phyloP scores from a whole-genome alignment of 2,113 vertebrate genomes.

The Sprattus sprattus region DNA sequence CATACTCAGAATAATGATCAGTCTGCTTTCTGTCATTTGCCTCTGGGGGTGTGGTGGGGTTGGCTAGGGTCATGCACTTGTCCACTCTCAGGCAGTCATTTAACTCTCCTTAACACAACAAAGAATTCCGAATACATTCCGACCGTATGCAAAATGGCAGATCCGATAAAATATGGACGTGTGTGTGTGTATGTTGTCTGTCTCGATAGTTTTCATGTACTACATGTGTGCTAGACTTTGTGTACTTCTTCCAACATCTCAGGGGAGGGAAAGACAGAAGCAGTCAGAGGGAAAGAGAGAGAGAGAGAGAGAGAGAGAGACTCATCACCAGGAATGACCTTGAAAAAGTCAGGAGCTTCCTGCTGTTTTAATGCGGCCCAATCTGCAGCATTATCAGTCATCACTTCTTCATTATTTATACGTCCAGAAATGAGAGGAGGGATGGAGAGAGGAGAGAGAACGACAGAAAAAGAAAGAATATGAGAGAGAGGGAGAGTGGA shows the following conservation, averaged over 20 bases:
- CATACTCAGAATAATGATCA: conserved; percentile 57
- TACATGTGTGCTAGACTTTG: neutral
- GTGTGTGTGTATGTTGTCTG: neutral
- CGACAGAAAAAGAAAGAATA: conserved; percentile 41
- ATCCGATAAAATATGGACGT: too few species aligned
- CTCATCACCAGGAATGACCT: conserved; percentile 53
- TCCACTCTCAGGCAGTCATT: conserved; percentile 70
- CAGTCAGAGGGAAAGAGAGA: neutral
- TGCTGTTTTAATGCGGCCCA: conserved; percentile 61
- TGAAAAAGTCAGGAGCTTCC: conserved; percentile 50
- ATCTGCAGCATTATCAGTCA: conserved; percentile 52
- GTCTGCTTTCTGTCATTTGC: conserved; percentile 63
- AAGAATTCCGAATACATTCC: conserved; percentile 54
- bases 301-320: conserved; percentile 9
- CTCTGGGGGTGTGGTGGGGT: conserved; percentile 69
- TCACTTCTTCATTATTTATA: conserved; percentile 67
- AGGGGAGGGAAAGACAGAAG: neutral
- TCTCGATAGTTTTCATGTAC: neutral
- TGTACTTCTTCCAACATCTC: neutral
- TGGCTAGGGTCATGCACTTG: conserved; percentile 55
- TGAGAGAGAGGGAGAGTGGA: conserved; percentile 29
- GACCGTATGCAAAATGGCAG: neutral
- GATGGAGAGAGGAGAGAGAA: conserved; percentile 42
- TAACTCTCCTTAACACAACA: conserved; percentile 73
- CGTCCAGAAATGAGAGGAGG: conserved; percentile 50